These are phyloP conservation scores for Thereuonema tuberculata DNA, from an alignment of 1,140 invertebrate genomes.

Conservation along the genomic window DNA sequence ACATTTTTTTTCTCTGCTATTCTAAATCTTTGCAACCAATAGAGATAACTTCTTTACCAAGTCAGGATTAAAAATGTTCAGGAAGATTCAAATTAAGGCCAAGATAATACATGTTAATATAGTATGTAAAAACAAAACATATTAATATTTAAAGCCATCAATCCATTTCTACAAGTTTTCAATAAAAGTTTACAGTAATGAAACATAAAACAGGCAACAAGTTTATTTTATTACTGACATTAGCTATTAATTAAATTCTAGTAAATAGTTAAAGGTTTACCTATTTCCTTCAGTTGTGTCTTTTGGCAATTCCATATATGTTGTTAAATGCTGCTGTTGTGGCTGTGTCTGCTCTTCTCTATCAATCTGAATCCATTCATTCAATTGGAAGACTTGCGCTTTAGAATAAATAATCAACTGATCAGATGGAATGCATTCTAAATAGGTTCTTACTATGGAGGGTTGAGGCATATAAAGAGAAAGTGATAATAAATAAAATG, in stretches of 20 bases:
- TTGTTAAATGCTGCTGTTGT: background rate
- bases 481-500: too few species aligned
- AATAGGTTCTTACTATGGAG: background rate
- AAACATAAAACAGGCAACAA: background rate
- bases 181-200: too few species aligned
- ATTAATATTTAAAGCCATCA: too few species aligned
- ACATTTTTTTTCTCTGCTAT: too few species aligned
- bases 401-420: background rate
- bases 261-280: slow-evolving; percentile 15
- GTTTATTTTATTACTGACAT: background rate
- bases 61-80: too few species aligned
- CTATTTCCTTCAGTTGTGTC: slow-evolving; percentile 15
- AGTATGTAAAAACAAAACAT: too few species aligned
- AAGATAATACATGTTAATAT: too few species aligned
- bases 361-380: background rate
- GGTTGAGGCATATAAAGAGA: too few species aligned
- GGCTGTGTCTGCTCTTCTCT: background rate
- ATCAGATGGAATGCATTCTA: background rate
- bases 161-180: too few species aligned
- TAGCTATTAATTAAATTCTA: background rate
- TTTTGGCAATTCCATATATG: slow-evolving; percentile 2
- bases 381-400: background rate
- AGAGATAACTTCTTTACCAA: too few species aligned
- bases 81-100: too few species aligned
- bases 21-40: too few species aligned